These are phyloP conservation scores for Cnemophilus loriae DNA, from an alignment of 2,113 vertebrate genomes.

Conservation along the genomic window DNA sequence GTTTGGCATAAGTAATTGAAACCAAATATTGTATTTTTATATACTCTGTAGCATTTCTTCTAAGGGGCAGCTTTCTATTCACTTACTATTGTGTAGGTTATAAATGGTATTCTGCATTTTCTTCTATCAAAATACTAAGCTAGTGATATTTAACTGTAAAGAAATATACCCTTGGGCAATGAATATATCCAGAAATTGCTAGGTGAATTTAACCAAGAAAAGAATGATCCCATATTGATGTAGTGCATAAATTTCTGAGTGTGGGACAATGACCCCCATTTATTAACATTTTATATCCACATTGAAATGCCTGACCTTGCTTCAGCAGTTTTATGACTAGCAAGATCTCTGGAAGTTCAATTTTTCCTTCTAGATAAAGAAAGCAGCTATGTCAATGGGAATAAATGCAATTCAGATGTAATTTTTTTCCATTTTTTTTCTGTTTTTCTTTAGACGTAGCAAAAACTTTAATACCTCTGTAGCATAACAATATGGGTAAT, in stretches of 20 bases:
- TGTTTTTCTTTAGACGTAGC: background rate
- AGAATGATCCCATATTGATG: background rate
- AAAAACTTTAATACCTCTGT: background rate
- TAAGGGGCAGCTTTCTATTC: background rate
- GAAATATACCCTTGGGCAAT: constrained; percentile 58
- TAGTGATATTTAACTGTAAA: constrained; percentile 58
- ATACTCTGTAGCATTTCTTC: background rate
- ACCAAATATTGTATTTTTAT: background rate
- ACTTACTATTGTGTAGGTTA: background rate
- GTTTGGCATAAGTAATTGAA: constrained; percentile 18
- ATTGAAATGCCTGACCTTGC: constrained; percentile 55
- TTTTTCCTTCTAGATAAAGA: background rate
- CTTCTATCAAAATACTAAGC: constrained; percentile 58
- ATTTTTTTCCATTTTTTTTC: background rate
- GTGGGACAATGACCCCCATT: constrained; percentile 27
- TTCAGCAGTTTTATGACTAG: constrained; percentile 64
- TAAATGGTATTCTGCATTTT: constrained; percentile 52
- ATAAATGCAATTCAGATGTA: background rate
- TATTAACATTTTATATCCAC: constrained; percentile 57
- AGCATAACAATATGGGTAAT: background rate
- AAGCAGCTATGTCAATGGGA: background rate
- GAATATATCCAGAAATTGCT: constrained; percentile 60
- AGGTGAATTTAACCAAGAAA: constrained; percentile 39
- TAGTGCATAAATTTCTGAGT: constrained; percentile 37
- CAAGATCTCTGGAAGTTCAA: constrained; percentile 13